Percentiles rank a stretch among this genome's conserved stretches.
Conservation (phyloP, 2,888 invertebrate genomes). For the Drosophila paranaensis region DNA sequence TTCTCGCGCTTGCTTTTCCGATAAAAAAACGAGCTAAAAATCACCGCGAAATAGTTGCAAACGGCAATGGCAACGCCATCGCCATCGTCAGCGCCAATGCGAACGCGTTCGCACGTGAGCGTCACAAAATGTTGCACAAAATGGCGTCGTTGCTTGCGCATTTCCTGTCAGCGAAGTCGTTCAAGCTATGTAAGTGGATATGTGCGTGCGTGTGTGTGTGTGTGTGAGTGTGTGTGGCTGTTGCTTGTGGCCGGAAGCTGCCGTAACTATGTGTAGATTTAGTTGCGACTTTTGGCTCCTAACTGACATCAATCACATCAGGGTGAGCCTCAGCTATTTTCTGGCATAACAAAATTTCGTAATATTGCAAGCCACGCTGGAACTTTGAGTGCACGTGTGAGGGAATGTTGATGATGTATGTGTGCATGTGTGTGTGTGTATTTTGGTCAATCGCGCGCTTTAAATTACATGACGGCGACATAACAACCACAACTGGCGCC, state of each 20-base stretch:
- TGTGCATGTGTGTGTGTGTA: constrained; percentile 2
- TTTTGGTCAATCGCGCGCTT: constrained; percentile 25
- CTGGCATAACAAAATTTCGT: constrained; percentile 22
- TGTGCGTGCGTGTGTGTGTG: constrained; percentile 13
- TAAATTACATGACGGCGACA: constrained; percentile 27
- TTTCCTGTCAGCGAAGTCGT: constrained; percentile 51
- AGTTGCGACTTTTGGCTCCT: constrained; percentile 61
- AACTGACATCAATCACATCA: constrained; percentile 63
- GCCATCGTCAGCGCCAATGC: constrained; percentile 25
- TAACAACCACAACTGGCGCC: constrained; percentile 41
- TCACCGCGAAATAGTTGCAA: constrained; percentile 68
- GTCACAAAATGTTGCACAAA: constrained; percentile 58
- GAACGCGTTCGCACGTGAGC: constrained; percentile 44
- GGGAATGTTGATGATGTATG: neutral
- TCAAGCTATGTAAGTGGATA: constrained; percentile 21
- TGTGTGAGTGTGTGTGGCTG: constrained; percentile 19
- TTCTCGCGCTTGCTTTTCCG: constrained; percentile 25
- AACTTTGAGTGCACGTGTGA: constrained; percentile 1
- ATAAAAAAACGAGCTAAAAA: constrained; percentile 74
- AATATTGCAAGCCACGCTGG: constrained; percentile 17
- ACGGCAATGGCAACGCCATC: constrained; percentile 23
- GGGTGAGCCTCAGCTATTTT: constrained; percentile 21
- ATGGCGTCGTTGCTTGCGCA: constrained; percentile 59
- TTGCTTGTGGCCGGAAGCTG: constrained; percentile 52
- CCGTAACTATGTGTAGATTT: constrained; percentile 54